Base-by-base conservation (phyloP, 2,888 invertebrate species). In the Opisthograptis luteolata region DNA sequence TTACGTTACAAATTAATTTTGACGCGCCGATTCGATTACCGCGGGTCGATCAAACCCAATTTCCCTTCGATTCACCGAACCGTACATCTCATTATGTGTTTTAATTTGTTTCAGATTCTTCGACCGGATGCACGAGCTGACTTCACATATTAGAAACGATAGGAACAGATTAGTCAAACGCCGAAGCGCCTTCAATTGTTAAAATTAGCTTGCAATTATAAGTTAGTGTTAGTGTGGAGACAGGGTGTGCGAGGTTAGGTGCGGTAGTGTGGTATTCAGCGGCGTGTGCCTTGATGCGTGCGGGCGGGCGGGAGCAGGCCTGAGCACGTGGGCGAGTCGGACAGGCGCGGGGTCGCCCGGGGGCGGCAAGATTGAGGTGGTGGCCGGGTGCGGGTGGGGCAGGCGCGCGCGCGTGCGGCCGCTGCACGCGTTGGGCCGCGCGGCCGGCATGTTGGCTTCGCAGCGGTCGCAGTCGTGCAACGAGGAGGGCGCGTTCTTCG, bases 401-500 rank as follows among this genome's bases (percentile, higher is more conserved):
- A 82, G 89, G 87, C 89, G 89, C 71, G 89, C 87, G 85, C 89
- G 89, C 81, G 89, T 89, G 85, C 88, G 90, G 62, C 89, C 90
- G 68, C 75, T 88, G 84, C 85, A 82, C 76, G 84, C 84, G 84
- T 70, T 85, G 68, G 73, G 83, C 73, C 84, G 87, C 81, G 87
- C 82, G 80, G 85, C 82, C 81, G 84, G 86, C 71, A 91, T 91
- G 91, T 67, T 91, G 81, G 81, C 89, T 54, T 86, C 90, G 77
- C 91, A 91, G 84, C 86, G 91, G 61, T 88, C 88, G 73, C 91
- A 90, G 79, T 91, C 91, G 62, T 91, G 91, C 77, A 91, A 88
- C 89, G 91, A 91, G 69, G 91, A 91, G 78, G 91, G 91, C 72
- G 91, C 91, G 68, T 91, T 90, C 80, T 91, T 91, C 83, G 91